These are phyloP conservation scores for Laothoe populi DNA, from an alignment of 2,888 invertebrate genomes.

Conservation along the genomic window DNA sequence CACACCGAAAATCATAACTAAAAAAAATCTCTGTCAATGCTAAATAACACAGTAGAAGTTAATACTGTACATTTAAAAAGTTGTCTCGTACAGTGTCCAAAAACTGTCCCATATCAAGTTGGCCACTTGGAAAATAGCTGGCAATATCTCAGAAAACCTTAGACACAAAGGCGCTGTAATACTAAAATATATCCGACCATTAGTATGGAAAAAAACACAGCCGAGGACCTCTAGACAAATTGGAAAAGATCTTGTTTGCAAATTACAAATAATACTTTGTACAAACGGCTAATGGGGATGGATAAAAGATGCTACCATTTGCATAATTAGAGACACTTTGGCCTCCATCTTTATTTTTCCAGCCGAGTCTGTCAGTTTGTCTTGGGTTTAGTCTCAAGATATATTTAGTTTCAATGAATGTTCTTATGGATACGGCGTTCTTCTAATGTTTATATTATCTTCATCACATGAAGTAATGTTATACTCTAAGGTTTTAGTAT, in stretches of 20 bases:
- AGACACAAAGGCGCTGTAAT: conserved; percentile 54
- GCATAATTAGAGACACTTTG: conserved; percentile 69
- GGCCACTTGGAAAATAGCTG: conserved; percentile 47
- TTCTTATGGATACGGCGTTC: too few species aligned
- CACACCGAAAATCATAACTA: too few species aligned
- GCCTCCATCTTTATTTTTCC: conserved; percentile 62
- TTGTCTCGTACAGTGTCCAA: conserved; percentile 31
- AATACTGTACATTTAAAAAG: background rate
- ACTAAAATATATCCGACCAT: conserved; percentile 62
- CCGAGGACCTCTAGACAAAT: conserved; percentile 60
- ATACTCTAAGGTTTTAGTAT: too few species aligned
- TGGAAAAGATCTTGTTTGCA: conserved; percentile 67
- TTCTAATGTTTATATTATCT: too few species aligned
- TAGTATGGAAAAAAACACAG: conserved; percentile 52
- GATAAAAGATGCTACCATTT: conserved; percentile 76
- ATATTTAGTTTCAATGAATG: too few species aligned
- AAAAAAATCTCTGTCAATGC: too few species aligned
- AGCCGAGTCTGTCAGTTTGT: conserved; percentile 26
- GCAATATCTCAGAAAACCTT: conserved; percentile 52
- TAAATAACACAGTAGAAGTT: too few species aligned
- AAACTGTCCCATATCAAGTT: conserved; percentile 19
- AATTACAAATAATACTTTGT: conserved; percentile 72
- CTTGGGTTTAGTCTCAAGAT: background rate
- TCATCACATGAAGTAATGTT: too few species aligned
- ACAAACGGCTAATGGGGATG: conserved; percentile 63